Evolutionary conservation across 2,113 vertebrate species (phyloP).

Genomic region (Euleptes europaea): DNA sequence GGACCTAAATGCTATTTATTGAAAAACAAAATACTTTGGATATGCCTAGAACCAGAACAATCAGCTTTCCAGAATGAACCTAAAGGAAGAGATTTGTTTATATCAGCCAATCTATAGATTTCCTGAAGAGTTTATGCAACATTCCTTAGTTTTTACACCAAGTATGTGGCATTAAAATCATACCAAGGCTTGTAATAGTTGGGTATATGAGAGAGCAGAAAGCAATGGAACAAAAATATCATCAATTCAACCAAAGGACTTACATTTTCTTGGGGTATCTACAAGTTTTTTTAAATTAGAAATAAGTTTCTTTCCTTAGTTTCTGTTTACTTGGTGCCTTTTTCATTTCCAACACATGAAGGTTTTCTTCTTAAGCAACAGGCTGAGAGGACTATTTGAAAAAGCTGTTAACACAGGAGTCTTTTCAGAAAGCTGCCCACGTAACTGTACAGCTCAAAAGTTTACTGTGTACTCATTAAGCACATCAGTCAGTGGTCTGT

Average conservation of each 20-base stretch:
- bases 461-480: constrained; percentile 22
- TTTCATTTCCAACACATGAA: not conserved
- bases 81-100: constrained; percentile 13
- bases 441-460: constrained; percentile 8
- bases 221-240: constrained; percentile 13
- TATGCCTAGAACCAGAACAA: not conserved
- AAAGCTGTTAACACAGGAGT: not conserved
- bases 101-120: not conserved
- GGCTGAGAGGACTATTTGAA: not conserved
- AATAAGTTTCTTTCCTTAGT: not conserved
- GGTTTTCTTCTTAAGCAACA: not conserved
- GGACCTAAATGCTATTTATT: constrained; percentile 4
- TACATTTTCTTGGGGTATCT: not conserved
- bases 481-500: constrained; percentile 4
- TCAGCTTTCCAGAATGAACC: constrained; percentile 18
- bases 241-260: not conserved
- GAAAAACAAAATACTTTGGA: constrained; percentile 24
- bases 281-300: not conserved
- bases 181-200: not conserved
- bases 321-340: not conserved
- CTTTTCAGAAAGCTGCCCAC: constrained; percentile 5
- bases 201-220: constrained; percentile 18
- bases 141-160: constrained; percentile 11
- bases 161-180: constrained; percentile 17
- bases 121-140: constrained; percentile 21